Conservation (phyloP, 2,888 invertebrate genomes). For the Fragum fragum region DNA sequence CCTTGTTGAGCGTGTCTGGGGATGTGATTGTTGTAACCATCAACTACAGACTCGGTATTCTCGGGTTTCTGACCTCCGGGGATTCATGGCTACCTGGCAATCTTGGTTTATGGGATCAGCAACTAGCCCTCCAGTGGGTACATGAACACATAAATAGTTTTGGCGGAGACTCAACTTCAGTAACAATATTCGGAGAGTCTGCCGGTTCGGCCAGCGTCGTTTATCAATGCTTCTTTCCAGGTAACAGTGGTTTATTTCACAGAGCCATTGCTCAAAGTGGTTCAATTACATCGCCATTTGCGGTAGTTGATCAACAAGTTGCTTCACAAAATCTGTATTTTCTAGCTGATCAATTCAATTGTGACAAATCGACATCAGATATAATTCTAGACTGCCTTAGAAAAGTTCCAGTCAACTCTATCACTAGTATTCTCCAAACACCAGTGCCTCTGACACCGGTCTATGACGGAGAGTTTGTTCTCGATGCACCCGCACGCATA, state of each 20-base stretch:
- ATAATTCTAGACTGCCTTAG: conserved; percentile 25
- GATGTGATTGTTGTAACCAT: conserved; percentile 69
- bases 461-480: conserved; percentile 32
- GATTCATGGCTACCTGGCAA: conserved; percentile 68
- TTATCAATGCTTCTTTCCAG: conserved; percentile 67
- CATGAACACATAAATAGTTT: conserved; percentile 71
- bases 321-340: neutral
- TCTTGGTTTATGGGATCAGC: conserved; percentile 76
- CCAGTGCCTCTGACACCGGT: conserved; percentile 24
- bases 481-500: neutral
- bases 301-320: neutral
- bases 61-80: conserved; percentile 72
- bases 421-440: neutral
- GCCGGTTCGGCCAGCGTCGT: conserved; percentile 73
- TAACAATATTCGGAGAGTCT: conserved; percentile 76
- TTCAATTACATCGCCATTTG: neutral
- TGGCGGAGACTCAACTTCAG: conserved; percentile 65
- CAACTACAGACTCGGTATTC: conserved; percentile 66
- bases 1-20: conserved; percentile 39
- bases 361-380: neutral
- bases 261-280: conserved; percentile 73
- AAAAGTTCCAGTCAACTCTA: neutral
- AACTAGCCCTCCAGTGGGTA: conserved; percentile 74
- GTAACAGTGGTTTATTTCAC: conserved; percentile 48
- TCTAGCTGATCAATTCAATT: conserved; percentile 8